Evolutionary conservation across 2,888 invertebrate genomes (phyloP), one percentile per base, ranked within the genome.

Genomic region (Empis livida): DNA sequence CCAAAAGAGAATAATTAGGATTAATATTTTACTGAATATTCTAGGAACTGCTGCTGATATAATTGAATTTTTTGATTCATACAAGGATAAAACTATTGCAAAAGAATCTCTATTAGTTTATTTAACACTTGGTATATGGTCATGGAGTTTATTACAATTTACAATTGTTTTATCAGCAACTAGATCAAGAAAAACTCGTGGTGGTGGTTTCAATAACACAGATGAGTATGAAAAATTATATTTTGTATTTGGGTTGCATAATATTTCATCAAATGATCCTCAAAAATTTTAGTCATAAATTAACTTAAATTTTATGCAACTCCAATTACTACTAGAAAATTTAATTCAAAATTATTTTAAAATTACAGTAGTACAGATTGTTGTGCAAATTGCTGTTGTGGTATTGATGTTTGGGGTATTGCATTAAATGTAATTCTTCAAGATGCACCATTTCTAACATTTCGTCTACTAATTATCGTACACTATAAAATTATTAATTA

Each of bases 61-160:
- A 45, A 93, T 94, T 45, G 95, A 95, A 67, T 93, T 95, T 71
- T 94, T 94, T 70, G 94, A 95, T 68, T 92, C 93, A 0, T 95
- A 94, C 74, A 92, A 89, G 68, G 91, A 91, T 57, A 84, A 84
- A 54, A 83, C 81, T 59, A 84, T 90, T 41, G 82, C 84, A 0
- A 72, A 80, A 1, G 87, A 90, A 61, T 82, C 81, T 16, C 73
- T 86, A 3, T 72, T 95, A 27, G 90, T 92, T 0, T 79, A 85
- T 17, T 73, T 92, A 8, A 92, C 94, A 1, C 72, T 95, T 54
- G 85, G 83, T 2, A 92, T 93, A 56, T 94, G 93, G 93, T 82
- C 91, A 6, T 88, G 93, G 84, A 90, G 90, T 40, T 73, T 95
- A 37, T 77, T 94, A 71, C 95, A 95, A 72, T 95, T 95, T 66